phyloP scores from a whole-genome alignment of 2,113 vertebrate species.

The Xenotilapia caudafasciata region DNA sequence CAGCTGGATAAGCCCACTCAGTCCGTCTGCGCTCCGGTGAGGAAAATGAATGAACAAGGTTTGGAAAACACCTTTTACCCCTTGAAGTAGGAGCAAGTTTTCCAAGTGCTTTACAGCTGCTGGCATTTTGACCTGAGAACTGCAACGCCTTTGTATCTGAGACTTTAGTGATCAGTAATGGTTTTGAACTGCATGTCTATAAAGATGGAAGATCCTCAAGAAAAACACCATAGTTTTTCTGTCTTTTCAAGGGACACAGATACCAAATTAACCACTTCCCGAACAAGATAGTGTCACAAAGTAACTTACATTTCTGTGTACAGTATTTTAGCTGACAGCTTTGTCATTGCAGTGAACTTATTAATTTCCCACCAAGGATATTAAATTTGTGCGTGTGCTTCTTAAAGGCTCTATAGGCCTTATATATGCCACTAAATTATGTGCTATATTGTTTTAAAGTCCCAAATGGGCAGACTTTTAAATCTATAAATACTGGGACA shows the following conservation, averaged over 20 bases:
- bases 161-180: background rate
- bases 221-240: background rate
- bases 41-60: slow-evolving; percentile 15
- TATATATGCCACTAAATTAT: background rate
- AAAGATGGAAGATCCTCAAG: background rate
- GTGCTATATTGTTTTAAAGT: background rate
- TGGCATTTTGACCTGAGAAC: background rate
- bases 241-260: background rate
- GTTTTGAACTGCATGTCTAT: background rate
- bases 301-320: background rate
- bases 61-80: background rate
- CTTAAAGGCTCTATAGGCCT: background rate
- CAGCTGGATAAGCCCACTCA: slow-evolving; percentile 11
- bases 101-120: slow-evolving; percentile 5
- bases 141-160: background rate
- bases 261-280: background rate
- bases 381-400: background rate
- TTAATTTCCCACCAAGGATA: background rate
- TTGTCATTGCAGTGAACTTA: background rate
- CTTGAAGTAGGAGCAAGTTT: background rate
- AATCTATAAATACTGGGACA: background rate
- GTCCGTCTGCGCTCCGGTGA: background rate
- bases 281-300: background rate
- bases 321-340: background rate
- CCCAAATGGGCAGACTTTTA: background rate